Evolutionary conservation across 2,797 vertebrate species (phyloP).

Genomic region (Echeneis naucrates): DNA sequence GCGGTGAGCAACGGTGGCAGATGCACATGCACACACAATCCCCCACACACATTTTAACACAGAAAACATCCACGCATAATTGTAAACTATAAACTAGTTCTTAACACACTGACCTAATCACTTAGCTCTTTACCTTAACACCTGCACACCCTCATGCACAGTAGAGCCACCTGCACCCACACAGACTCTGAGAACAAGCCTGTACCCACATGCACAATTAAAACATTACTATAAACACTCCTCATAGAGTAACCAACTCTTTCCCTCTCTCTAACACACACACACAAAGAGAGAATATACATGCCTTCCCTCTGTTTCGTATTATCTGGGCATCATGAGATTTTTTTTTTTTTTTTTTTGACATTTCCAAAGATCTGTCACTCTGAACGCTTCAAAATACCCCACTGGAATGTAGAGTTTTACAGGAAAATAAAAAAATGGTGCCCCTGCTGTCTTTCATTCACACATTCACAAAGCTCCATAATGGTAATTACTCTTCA

Average conservation of each 20-base stretch:
- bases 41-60: background rate
- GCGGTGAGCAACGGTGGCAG: background rate
- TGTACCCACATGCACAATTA: constrained; percentile 26
- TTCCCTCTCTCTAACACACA: background rate
- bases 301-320: constrained; percentile 73
- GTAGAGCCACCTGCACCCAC: constrained; percentile 22
- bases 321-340: constrained; percentile 78
- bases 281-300: constrained; percentile 33
- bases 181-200: constrained; percentile 26
- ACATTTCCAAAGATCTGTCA: constrained; percentile 83
- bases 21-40: constrained; percentile 1
- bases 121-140: constrained; percentile 19
- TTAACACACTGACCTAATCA: constrained; percentile 11
- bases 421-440: constrained; percentile 35
- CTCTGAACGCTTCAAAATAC: constrained; percentile 73
- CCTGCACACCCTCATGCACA: constrained; percentile 12
- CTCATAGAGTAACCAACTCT: constrained; percentile 18
- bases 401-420: constrained; percentile 71
- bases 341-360: constrained; percentile 64
- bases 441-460: constrained; percentile 75
- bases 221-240: constrained; percentile 38
- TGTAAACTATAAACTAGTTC: constrained; percentile 14
- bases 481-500: constrained; percentile 79
- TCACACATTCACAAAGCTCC: constrained; percentile 79
- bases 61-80: constrained; percentile 3